Conservation (phyloP, 2,888 invertebrate species). For the Miltochrista miniata region DNA sequence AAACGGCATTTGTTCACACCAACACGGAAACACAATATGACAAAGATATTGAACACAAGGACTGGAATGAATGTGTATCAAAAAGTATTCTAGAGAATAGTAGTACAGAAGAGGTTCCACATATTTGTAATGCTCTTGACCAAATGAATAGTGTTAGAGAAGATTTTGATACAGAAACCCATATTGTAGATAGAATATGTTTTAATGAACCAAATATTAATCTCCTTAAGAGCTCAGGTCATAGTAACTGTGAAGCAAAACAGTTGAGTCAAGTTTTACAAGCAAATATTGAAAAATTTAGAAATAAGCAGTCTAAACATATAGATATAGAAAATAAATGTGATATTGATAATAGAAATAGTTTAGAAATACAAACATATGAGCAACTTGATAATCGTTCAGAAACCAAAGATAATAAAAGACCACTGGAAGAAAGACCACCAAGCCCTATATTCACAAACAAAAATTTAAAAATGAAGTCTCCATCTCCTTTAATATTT, state of each 20-base stretch:
- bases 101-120: background rate
- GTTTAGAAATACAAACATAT: conserved; percentile 1
- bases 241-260: background rate
- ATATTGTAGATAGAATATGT: background rate
- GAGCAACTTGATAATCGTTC: conserved; percentile 14
- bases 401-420: conserved; percentile 6
- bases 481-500: conserved; percentile 48
- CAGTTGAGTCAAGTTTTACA: conserved; percentile 8
- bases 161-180: background rate
- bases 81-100: background rate
- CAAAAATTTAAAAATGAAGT: conserved; percentile 29
- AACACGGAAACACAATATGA: conserved; percentile 8
- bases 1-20: conserved; percentile 34
- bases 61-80: background rate
- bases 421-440: conserved; percentile 30
- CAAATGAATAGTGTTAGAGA: background rate
- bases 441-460: conserved; percentile 50
- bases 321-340: background rate
- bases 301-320: background rate
- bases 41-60: background rate
- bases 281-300: background rate
- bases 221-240: background rate
- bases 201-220: background rate
- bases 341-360: background rate
- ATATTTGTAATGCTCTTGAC: background rate